A percentile compares a stretch with the other conserved stretches of the same genome.
Conservation (phyloP, 2,888 invertebrate genomes). For the Cheilosia variabilis region DNA sequence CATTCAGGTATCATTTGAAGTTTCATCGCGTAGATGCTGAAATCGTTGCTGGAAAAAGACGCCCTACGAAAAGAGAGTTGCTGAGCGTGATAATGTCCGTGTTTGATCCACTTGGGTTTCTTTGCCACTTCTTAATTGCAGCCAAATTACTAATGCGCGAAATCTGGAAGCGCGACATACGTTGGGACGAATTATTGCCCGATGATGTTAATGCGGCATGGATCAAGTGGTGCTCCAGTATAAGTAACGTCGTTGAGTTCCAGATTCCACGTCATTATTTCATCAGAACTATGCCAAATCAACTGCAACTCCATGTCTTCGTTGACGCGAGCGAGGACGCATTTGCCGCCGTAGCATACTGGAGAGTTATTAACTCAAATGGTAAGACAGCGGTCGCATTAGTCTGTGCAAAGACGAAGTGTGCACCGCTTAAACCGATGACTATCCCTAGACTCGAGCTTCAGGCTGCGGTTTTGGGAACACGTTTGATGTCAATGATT, state of each 20-base stretch:
- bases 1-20: conserved; percentile 48
- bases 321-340: conserved; percentile 62
- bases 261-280: conserved; percentile 31
- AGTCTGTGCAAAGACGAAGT: conserved; percentile 46
- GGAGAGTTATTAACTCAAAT: conserved; percentile 22
- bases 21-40: conserved; percentile 42
- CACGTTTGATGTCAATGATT: conserved; percentile 22
- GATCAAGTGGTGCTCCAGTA: conserved; percentile 21
- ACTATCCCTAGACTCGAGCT: conserved; percentile 42
- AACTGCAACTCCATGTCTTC: conserved; percentile 47
- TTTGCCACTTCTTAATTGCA: conserved; percentile 27
- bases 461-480: conserved; percentile 49
- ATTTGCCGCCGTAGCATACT: conserved; percentile 62
- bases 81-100: conserved; percentile 46
- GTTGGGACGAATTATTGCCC: conserved; percentile 48
- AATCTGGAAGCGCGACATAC: conserved; percentile 28
- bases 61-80: conserved; percentile 36
- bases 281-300: background rate
- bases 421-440: conserved; percentile 32
- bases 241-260: conserved; percentile 5
- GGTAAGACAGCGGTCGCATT: conserved; percentile 40
- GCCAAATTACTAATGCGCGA: conserved; percentile 52
- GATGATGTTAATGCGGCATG: conserved; percentile 21
- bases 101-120: conserved; percentile 47
- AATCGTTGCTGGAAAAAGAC: conserved; percentile 21